Base-by-base conservation (phyloP, 2,888 invertebrate genomes). In the Aproaerema taeniolella region DNA sequence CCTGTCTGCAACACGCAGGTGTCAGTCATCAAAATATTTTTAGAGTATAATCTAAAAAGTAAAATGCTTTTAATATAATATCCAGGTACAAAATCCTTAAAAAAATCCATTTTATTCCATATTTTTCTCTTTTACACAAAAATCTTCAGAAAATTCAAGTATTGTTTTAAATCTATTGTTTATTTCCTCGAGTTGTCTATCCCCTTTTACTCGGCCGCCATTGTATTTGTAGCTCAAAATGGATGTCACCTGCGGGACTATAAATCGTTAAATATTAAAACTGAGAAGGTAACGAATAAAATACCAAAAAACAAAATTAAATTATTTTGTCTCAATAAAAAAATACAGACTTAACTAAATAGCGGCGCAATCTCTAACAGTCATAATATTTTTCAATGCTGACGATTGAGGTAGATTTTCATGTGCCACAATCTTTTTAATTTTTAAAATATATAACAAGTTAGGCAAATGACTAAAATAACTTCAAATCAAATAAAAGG, bases 261-360 rank as follows among this genome's bases (percentile, higher is more conserved):
- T 79, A 79, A 78, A 79, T 79, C 74, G 58, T 71, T 65, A 68
- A 76, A 78, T 78, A 78, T 79, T 79, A 77, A 79, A 79, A 77
- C 74, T 70, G 72, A 64, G 51, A 49, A 54, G 55, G 55, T 8
- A 20, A 8, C 61, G 58, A n/a, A n/a, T n/a, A n/a, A n/a, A n/a
- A n/a, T n/a, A n/a, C n/a, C n/a, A n/a, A n/a, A n/a, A n/a, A n/a
- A n/a, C n/a, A n/a, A n/a, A n/a, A n/a, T n/a, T n/a, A n/a, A n/a
- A n/a, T n/a, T n/a, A n/a, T n/a, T n/a, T n/a, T n/a, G n/a, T n/a
- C n/a, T n/a, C n/a, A n/a, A n/a, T n/a, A n/a, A n/a, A n/a, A n/a
- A n/a, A n/a, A n/a, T n/a, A n/a, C n/a, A n/a, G n/a, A n/a, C n/a
- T n/a, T n/a, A n/a, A n/a, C n/a, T n/a, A n/a, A n/a, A n/a, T n/a